phyloP scores from a whole-genome alignment of 2,797 vertebrate genomes.

The Argyrosomus regius region DNA sequence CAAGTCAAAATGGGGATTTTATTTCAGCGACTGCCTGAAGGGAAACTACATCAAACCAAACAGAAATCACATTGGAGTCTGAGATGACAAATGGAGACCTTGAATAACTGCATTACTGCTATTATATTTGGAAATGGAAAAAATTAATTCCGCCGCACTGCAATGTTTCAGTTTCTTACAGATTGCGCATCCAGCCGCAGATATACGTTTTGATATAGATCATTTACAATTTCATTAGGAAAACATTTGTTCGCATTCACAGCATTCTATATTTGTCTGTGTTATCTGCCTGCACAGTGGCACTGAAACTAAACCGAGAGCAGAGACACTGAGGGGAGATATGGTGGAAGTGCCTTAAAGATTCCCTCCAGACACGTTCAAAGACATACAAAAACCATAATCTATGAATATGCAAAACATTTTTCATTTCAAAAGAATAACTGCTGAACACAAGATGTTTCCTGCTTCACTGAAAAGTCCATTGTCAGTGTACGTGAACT shows the following conservation, averaged over 20 bases:
- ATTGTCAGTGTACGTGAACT: neutral
- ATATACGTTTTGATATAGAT: constrained; percentile 63
- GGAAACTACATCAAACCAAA: constrained; percentile 74
- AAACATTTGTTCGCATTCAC: constrained; percentile 54
- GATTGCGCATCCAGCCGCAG: constrained; percentile 48
- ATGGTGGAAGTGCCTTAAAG: neutral
- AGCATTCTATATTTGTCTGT: constrained; percentile 41
- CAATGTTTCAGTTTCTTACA: constrained; percentile 64
- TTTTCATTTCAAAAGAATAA: neutral
- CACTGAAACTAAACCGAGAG: constrained; percentile 13
- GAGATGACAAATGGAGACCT: constrained; percentile 77
- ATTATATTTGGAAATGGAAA: constrained; percentile 74
- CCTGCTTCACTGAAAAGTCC: neutral
- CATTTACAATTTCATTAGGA: constrained; percentile 63
- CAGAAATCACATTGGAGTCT: constrained; percentile 76
- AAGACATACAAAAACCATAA: neutral
- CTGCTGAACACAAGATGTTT: neutral
- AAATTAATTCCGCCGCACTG: constrained; percentile 69
- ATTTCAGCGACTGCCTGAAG: constrained; percentile 77
- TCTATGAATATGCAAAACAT: neutral
- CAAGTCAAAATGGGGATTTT: constrained; percentile 70
- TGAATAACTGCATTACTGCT: constrained; percentile 75
- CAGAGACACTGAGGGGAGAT: neutral
- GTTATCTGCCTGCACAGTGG: constrained; percentile 22
- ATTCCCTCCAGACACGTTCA: neutral